Conservation (phyloP, 2,888 invertebrate species). For the Mactromeris polynyma region DNA sequence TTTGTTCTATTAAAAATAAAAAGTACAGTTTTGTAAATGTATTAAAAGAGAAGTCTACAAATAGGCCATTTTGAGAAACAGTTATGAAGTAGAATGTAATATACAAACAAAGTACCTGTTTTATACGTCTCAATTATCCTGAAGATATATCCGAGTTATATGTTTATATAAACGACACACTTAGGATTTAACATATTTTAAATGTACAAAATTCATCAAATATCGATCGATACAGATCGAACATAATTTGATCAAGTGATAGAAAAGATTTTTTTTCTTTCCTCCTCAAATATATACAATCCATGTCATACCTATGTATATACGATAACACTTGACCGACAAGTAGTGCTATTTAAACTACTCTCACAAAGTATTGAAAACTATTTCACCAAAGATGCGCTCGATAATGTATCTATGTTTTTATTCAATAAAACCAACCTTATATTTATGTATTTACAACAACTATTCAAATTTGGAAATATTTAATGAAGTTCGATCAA, state of each 20-base stretch:
- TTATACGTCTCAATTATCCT: neutral
- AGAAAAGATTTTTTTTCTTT: neutral
- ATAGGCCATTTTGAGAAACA: too few relatives aligned
- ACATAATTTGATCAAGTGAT: neutral
- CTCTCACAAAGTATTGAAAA: conserved; percentile 3
- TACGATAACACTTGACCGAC: neutral
- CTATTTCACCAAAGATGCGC: neutral
- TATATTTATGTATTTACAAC: neutral
- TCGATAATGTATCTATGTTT: neutral
- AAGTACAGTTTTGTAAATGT: too few relatives aligned
- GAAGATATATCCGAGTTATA: neutral
- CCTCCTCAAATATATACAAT: neutral
- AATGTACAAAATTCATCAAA: neutral
- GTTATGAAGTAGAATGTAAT: neutral
- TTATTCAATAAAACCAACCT: neutral
- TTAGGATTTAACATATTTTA: neutral
- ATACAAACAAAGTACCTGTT: neutral
- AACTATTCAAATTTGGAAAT: conserved; percentile 38
- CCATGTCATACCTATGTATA: neutral
- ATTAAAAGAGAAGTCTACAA: too few relatives aligned
- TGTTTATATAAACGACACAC: neutral
- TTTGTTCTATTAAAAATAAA: too few relatives aligned
- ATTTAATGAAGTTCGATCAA: conserved; percentile 44
- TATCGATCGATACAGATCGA: neutral
- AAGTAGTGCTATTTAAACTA: neutral